Conservation (phyloP, 2,113 vertebrate genomes). For the Ictidomys tridecemlineatus region DNA sequence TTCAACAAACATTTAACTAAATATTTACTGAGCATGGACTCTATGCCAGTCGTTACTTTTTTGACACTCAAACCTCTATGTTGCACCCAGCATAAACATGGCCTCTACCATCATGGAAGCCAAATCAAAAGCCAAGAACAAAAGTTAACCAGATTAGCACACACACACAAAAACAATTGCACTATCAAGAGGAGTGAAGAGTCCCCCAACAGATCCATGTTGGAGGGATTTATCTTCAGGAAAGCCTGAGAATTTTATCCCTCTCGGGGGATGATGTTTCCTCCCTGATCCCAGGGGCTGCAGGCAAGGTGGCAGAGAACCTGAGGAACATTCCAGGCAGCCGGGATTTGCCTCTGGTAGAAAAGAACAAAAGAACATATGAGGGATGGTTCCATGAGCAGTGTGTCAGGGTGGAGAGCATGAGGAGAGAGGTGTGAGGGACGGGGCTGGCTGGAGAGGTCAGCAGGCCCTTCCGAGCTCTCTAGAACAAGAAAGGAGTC, state of each 20-base stretch:
- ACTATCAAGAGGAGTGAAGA: neutral
- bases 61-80: neutral
- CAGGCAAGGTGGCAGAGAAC: neutral
- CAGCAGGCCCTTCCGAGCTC: neutral
- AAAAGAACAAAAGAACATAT: neutral
- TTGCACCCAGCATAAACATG: neutral
- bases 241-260: neutral
- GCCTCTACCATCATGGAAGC: neutral
- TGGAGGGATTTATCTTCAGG: neutral
- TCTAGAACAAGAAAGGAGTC: neutral
- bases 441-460: neutral
- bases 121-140: neutral
- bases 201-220: neutral
- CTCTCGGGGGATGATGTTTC: neutral
- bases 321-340: neutral
- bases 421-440: neutral
- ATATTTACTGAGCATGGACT: neutral
- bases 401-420: neutral
- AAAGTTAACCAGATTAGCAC: neutral
- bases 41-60: neutral
- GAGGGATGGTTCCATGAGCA: neutral
- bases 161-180: neutral
- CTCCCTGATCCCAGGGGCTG: neutral
- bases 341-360: neutral
- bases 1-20: constrained; percentile 4